phyloP scores from a whole-genome alignment of 2,797 vertebrate genomes.

The Anolis apletophallus region DNA sequence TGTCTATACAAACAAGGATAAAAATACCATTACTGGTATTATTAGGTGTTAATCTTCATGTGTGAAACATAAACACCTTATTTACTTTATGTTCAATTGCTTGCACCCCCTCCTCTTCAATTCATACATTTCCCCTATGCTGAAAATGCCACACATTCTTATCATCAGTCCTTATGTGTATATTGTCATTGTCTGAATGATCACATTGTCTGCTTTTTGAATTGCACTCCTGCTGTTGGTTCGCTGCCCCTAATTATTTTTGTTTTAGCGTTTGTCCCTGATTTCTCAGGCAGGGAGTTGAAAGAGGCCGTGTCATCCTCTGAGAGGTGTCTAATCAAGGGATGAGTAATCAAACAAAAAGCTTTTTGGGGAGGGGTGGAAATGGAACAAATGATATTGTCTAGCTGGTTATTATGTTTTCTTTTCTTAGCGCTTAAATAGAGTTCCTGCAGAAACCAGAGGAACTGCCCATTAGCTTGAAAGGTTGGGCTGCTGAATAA shows the following conservation, averaged over 20 bases:
- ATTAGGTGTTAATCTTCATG: background rate
- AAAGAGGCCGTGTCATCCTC: slow-evolving; percentile 62
- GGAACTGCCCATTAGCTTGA: slow-evolving; percentile 56
- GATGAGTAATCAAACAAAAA: slow-evolving; percentile 74
- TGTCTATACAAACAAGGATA: background rate
- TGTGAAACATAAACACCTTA: slow-evolving; percentile 14
- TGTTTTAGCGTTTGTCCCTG: slow-evolving; percentile 67
- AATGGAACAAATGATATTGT: slow-evolving; percentile 73
- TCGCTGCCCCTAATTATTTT: slow-evolving; percentile 72
- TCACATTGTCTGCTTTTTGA: slow-evolving; percentile 59
- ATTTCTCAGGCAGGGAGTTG: slow-evolving; percentile 67
- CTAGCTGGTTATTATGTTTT: slow-evolving; percentile 63
- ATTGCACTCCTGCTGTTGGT: slow-evolving; percentile 62
- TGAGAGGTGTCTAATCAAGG: slow-evolving; percentile 70
- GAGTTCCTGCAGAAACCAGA: slow-evolving; percentile 57
- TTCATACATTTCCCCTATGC: slow-evolving; percentile 36
- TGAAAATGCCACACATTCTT: slow-evolving; percentile 67
- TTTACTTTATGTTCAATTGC: slow-evolving; percentile 2
- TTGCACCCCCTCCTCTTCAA: slow-evolving; percentile 23
- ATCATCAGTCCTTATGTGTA: slow-evolving; percentile 60
- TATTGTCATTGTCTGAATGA: slow-evolving; percentile 59
- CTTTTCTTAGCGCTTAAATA: slow-evolving; percentile 63
- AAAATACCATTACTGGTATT: background rate
- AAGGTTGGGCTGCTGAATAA: slow-evolving; percentile 53
- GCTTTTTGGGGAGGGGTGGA: slow-evolving; percentile 66